A percentile compares a stretch with the other conserved stretches of the same genome.
These are phyloP conservation scores for Protobothrops mucrosquamatus DNA, from an alignment of 2,113 vertebrate species.

Conservation along the genomic window DNA sequence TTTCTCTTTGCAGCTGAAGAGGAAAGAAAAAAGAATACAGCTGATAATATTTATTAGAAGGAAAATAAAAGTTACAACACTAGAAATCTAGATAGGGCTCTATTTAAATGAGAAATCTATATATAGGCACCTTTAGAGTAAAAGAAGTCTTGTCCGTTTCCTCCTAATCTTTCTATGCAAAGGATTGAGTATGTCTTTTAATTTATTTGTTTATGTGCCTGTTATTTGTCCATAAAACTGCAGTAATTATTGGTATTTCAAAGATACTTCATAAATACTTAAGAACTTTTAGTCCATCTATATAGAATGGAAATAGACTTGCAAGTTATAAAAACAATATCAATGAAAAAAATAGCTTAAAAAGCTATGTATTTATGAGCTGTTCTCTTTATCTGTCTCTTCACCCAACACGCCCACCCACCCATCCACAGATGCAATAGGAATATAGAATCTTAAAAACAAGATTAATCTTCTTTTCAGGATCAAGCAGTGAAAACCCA, in stretches of 20 bases:
- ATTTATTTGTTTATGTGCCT: background rate
- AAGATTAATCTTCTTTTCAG: slow-evolving; percentile 31
- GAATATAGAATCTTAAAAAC: slow-evolving; percentile 25
- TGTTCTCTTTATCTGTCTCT: background rate
- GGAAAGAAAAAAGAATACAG: background rate
- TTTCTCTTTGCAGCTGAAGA: background rate
- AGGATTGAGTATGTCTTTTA: background rate
- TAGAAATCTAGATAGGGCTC: background rate
- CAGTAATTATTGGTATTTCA: background rate
- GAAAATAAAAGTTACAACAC: background rate
- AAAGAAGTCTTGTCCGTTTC: background rate
- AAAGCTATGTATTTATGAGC: background rate
- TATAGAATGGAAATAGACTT: background rate
- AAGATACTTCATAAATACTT: background rate
- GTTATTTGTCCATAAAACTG: background rate
- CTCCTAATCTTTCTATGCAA: background rate
- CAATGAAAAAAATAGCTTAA: background rate
- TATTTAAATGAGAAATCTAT: background rate
- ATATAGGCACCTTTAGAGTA: background rate
- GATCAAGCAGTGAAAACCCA: slow-evolving; percentile 32
- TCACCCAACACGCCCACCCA: background rate
- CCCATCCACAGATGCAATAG: background rate
- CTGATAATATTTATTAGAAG: background rate
- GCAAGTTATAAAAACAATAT: background rate
- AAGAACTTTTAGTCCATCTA: background rate